Percentiles rank a stretch among this genome's conserved stretches.
phyloP scores from a whole-genome alignment of 1,140 invertebrate species.

The Drosophila ercepeae region DNA sequence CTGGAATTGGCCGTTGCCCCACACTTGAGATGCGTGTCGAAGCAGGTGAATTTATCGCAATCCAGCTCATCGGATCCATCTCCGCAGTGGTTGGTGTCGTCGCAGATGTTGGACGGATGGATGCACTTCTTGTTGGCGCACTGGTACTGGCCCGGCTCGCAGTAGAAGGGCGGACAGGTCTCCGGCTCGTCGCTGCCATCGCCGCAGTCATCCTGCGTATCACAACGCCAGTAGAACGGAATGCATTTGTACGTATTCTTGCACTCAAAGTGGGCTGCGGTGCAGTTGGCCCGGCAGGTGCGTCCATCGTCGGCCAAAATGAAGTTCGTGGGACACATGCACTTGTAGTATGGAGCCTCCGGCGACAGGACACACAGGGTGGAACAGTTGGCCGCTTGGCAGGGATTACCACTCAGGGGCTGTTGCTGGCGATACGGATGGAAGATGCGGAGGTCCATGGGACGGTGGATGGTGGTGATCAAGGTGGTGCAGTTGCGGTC shows the following conservation, averaged over 20 bases:
- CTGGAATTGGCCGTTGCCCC: slow-evolving; percentile 59
- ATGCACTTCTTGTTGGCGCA: slow-evolving; percentile 89
- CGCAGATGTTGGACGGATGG: slow-evolving; percentile 88
- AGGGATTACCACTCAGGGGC: slow-evolving; percentile 84
- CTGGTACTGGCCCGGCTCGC: slow-evolving; percentile 91
- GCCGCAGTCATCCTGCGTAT: slow-evolving; percentile 91
- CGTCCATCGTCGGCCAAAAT: slow-evolving; percentile 87
- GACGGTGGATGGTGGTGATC: slow-evolving; percentile 90
- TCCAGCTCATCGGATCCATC: slow-evolving; percentile 87
- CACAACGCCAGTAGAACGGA: slow-evolving; percentile 91
- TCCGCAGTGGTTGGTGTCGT: slow-evolving; percentile 87
- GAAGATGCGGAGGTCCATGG: slow-evolving; percentile 94
- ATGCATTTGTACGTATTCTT: slow-evolving; percentile 91
- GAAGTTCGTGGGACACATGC: slow-evolving; percentile 93
- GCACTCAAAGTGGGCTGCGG: slow-evolving; percentile 92
- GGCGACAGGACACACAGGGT: slow-evolving; percentile 92
- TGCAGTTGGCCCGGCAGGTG: slow-evolving; percentile 91
- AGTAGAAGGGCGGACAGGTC: slow-evolving; percentile 89
- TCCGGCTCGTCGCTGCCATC: slow-evolving; percentile 91
- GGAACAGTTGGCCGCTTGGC: slow-evolving; percentile 87
- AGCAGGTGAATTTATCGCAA: slow-evolving; percentile 85
- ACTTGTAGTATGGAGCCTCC: slow-evolving; percentile 86
- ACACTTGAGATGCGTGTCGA: slow-evolving; percentile 79
- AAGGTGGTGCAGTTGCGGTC: slow-evolving; percentile 88
- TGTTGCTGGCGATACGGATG: slow-evolving; percentile 90